phyloP scores from a whole-genome alignment of 2,113 vertebrate species.

The Porphyrio hochstetteri region DNA sequence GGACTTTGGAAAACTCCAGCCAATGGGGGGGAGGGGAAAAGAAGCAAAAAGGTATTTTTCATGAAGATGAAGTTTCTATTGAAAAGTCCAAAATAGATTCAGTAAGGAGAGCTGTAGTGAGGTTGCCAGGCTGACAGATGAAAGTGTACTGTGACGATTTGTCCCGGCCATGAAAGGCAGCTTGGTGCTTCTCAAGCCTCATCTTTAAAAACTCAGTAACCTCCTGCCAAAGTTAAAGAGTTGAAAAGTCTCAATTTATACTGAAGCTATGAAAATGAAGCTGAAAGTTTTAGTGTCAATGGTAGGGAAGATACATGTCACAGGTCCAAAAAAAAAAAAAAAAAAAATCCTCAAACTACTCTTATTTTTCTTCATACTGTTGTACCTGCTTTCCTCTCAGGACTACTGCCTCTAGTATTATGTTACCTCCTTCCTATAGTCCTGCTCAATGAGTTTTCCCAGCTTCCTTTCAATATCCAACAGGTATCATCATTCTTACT shows the following conservation, averaged over 20 bases:
- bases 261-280: not conserved
- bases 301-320: not conserved
- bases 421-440: not conserved
- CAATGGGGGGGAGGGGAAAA: not conserved
- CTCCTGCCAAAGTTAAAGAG: not conserved
- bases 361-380: not conserved
- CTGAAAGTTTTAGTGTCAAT: not conserved
- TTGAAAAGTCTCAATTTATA: not conserved
- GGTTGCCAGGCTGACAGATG: not conserved
- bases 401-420: not conserved
- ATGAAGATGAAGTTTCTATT: not conserved
- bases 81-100: not conserved
- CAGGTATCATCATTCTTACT: not conserved
- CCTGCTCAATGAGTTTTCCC: not conserved
- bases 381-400: not conserved
- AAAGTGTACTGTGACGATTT: not conserved
- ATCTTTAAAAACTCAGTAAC: not conserved
- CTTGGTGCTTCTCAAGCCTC: not conserved
- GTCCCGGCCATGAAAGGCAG: not conserved
- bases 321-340: not conserved
- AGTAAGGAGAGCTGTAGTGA: not conserved
- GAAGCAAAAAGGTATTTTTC: not conserved
- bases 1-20: not conserved
- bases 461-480: not conserved
- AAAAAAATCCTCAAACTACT: not conserved